Base-by-base conservation (phyloP, 2,113 vertebrate genomes). In the Struthidea cinerea region DNA sequence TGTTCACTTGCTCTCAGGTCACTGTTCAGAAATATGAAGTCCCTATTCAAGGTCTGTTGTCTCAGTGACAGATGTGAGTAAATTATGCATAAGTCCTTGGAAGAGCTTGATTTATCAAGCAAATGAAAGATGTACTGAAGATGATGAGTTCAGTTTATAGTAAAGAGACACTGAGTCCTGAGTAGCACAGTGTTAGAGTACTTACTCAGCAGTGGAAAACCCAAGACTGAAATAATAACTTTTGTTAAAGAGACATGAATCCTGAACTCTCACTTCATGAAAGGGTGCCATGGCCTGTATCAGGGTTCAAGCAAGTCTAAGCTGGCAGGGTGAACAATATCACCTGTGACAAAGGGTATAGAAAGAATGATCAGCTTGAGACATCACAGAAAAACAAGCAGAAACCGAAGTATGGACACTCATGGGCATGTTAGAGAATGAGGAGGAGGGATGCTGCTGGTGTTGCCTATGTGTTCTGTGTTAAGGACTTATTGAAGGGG, bases 391-490 rank as follows among this genome's bases (percentile, higher is more conserved):
- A 56, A 33, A 71, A 8, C 18, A 30, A 69, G 20, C 13, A 9
- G 20, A 71, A 88, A 69, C 2, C 4, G 3, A 52, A 44, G 22
- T 37, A 16, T 20, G 32, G 35, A 37, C 12, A 9, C 16, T 71
- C 6, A 10, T 28, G 26, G 26, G 10, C 32, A 21, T 49, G 17
- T 44, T 85, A 44, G 41, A 73, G 75, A 50, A 35, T 32, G 39
- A 87, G 55, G 56, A 75, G 24, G 76, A 79, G 6, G n/a, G 16
- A 8, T 73, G 42, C 4, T 88, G 4, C 19, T 68, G 44, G 28
- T 41, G 3, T 52, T 64, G 28, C 30, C 17, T 64, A 0, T 32
- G 13, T 6, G 1, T 68, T 78, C 59, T 83, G 11, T 1, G 1
- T 41, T n/a, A 49, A 52, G 22, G 22, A 49, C 9, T 53, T 76